Base-by-base conservation (phyloP, 1,140 invertebrate genomes). In the Stegodyphus dumicola region DNA sequence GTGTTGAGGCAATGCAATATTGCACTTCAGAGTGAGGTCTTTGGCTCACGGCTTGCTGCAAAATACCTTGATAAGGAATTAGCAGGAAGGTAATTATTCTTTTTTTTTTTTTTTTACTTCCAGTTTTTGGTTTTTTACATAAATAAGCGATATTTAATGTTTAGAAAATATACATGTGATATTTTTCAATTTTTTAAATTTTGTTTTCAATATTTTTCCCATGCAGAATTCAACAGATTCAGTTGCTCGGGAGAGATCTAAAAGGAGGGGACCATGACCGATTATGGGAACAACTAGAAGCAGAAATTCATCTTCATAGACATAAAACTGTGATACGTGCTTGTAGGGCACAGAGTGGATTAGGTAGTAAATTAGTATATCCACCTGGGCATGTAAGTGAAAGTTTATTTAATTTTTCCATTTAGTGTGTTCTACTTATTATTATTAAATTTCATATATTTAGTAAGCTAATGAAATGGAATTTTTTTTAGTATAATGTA, bases 61-160 rank as follows among this genome's bases (percentile, higher is more conserved):
- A 95, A 95, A 90, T 96, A 96, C 90, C 91, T 96, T 76, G 95
- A 96, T 89, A 96, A 96, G 90, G 95, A 96, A 90, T 89, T 96
- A 53, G 95, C 95, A 49, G 95, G 95, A 76, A 92, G 93, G 93
- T 93, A 87, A 73, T 33, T 33, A 33, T 33, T 33, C 33, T 1
- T 1, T 3, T 33, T 33, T 33, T 33, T 33, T 33, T 33, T 1
- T 33, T 33, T 33, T 33, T 33, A 33, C 15, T 60, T 5, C 9
- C 9, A 60, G 5, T 60, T 9, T 60, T 10, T 9, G 56, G 0
- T 2, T 60, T 15, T 60, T 60, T 60, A 60, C 56, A 60, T 60
- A 10, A 60, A 60, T 15, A 10, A 2, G 2, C 1, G 1, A 60
- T 60, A 60, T 60, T 10, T 10, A 15, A 10, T 15, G 15, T 60